Base-by-base conservation (phyloP, 2,888 invertebrate genomes). In the Quadroppia sp. region DNA sequence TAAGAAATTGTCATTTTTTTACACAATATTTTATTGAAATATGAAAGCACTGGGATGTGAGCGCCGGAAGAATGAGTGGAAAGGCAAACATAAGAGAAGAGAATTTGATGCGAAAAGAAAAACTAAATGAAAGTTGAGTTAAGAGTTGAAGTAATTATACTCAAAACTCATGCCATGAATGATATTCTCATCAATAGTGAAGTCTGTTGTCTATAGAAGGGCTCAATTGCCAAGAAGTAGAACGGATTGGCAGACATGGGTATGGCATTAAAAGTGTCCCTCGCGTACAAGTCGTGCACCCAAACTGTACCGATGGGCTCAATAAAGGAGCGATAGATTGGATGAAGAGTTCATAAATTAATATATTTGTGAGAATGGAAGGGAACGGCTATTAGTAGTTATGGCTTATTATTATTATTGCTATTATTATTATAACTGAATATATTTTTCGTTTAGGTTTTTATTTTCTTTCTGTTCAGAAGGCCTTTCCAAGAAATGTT, bases 361-460 rank as follows among this genome's bases (percentile, higher is more conserved):
- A 61, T 61, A 61, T 30, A 61, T 56, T 32, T 61, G 6, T 4
- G 30, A 61, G 25, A 61, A 61, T 61, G 30, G 9, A 9, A 36
- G 9, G 36, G 4, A 9, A 71, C 13, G 69, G 42, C 70, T 70
- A 45, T 42, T 42, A 48, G 48, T 70, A 28, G 45, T 70, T 45
- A 70, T 70, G 42, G 70, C 61, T 70, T 42, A 70, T 70, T 70
- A 70, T 70, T 70, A 70, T 70, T 48, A 42, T 45, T 70, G 48
- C 70, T 45, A 70, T 48, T 70, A 48, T 45, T 45, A 70, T 42
- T 48, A 70, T 48, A 23, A 70, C 40, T 70, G 70, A 70, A 67
- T 36, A 69, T 36, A 48, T 48, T 42, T 42, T 48, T 70, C 20
- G 25, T n/a, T 70, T 48, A 11, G 45, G 13, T 28, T 70, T 48